Percentiles rank a stretch among this genome's conserved stretches.
These are phyloP conservation scores for Nematostella vectensis DNA, from an alignment of 92 coral and sea anemone species.

Conservation along the genomic window DNA sequence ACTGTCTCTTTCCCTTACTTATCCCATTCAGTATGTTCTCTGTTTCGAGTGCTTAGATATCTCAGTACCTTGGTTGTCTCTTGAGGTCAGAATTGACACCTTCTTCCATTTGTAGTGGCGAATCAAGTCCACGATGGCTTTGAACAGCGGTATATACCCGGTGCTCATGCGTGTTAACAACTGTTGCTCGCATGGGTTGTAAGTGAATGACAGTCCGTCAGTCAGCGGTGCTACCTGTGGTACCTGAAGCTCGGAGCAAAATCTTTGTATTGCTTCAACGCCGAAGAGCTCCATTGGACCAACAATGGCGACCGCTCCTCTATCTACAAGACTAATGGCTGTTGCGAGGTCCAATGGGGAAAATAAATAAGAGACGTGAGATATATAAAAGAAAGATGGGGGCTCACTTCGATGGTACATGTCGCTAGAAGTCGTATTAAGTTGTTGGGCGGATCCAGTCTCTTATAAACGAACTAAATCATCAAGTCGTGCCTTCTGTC, in stretches of 20 bases:
- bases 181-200: slow-evolving; percentile 31
- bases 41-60: no score
- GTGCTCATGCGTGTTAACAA: slow-evolving; percentile 47
- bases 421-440: no score
- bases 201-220: slow-evolving; percentile 17
- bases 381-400: no score
- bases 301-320: slow-evolving; percentile 8
- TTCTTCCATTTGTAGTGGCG: slow-evolving; percentile 32
- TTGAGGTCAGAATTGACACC: slow-evolving; percentile 38
- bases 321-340: slow-evolving; percentile 11
- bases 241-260: slow-evolving; percentile 12
- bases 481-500: no score
- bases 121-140: slow-evolving; percentile 30
- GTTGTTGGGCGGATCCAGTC: no score
- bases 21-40: no score
- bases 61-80: no score
- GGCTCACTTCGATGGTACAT: no score
- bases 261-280: slow-evolving; percentile 15
- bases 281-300: slow-evolving; percentile 10
- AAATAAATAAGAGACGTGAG: no score
- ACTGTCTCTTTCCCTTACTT: no score
- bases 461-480: no score
- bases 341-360: no score
- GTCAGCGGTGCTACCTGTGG: slow-evolving; percentile 23
- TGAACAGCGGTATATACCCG: slow-evolving; percentile 22